Conservation (phyloP, 2,797 vertebrate species). For the Florisuga fusca region DNA sequence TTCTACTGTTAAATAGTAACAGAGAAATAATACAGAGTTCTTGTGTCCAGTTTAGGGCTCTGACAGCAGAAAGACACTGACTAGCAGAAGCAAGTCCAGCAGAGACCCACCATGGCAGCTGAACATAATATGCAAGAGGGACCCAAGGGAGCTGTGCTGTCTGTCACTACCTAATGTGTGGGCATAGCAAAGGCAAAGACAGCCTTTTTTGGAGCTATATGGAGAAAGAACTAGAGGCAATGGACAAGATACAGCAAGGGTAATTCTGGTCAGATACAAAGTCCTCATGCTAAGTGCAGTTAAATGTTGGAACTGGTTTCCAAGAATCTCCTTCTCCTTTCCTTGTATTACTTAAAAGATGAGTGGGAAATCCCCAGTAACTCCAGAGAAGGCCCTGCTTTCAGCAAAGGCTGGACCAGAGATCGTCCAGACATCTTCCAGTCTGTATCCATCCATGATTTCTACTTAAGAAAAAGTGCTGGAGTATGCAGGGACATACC, state of each 20-base stretch:
- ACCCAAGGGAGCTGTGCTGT: neutral
- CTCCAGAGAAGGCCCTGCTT: neutral
- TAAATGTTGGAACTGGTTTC: neutral
- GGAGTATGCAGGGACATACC: neutral
- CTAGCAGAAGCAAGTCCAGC: neutral
- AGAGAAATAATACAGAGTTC: neutral
- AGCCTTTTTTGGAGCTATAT: neutral
- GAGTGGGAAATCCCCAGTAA: neutral
- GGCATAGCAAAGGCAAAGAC: neutral
- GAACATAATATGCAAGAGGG: neutral
- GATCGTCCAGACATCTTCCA: neutral
- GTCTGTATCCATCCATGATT: neutral
- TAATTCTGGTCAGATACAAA: neutral
- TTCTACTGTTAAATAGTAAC: neutral
- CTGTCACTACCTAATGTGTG: too few species aligned
- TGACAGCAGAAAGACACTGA: neutral
- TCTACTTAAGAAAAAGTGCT: neutral
- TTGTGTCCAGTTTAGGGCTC: neutral
- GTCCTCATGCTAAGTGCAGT: neutral
- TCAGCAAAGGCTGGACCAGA: neutral
- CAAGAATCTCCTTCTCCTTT: neutral
- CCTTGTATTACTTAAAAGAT: neutral
- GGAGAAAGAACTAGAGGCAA: neutral
- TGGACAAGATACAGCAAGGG: neutral
- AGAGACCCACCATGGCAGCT: accelerated